Evolutionary conservation across 2,888 invertebrate genomes (phyloP).

Genomic region (Lathronympha strigana): DNA sequence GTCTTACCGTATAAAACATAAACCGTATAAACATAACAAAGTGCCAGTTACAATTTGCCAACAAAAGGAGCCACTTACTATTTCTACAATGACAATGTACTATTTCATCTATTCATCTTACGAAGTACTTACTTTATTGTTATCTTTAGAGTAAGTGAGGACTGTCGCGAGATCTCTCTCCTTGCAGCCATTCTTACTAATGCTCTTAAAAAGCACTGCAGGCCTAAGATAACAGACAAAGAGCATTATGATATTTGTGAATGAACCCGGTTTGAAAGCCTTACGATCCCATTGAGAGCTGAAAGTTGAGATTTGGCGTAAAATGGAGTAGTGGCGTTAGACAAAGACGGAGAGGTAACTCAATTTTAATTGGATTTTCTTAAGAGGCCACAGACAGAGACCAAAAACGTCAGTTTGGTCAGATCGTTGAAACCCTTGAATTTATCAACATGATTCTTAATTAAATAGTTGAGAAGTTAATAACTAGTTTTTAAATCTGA

Average conservation of each 20-base stretch:
- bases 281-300: conserved; percentile 21
- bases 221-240: conserved; percentile 32
- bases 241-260: conserved; percentile 38
- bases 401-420: too few relatives aligned
- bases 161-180: conserved; percentile 11
- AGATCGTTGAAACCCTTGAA: too few relatives aligned
- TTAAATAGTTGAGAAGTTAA: too few relatives aligned
- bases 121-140: conserved; percentile 9
- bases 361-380: conserved; percentile 2
- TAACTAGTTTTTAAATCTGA: too few relatives aligned
- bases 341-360: conserved; percentile 1
- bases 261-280: conserved; percentile 29
- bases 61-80: background rate
- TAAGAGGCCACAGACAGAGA: too few relatives aligned
- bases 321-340: conserved; percentile 10
- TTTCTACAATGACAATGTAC: background rate
- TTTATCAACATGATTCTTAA: too few relatives aligned
- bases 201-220: conserved; percentile 36
- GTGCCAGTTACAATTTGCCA: background rate
- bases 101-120: conserved; percentile 4
- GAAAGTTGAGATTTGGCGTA: conserved; percentile 21
- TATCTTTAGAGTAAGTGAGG: conserved; percentile 9
- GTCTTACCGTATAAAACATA: too few relatives aligned
- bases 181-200: conserved; percentile 26
- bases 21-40: too few relatives aligned